These are phyloP conservation scores for Hyphantria cunea DNA, from an alignment of 1,140 invertebrate species.

Conservation along the genomic window DNA sequence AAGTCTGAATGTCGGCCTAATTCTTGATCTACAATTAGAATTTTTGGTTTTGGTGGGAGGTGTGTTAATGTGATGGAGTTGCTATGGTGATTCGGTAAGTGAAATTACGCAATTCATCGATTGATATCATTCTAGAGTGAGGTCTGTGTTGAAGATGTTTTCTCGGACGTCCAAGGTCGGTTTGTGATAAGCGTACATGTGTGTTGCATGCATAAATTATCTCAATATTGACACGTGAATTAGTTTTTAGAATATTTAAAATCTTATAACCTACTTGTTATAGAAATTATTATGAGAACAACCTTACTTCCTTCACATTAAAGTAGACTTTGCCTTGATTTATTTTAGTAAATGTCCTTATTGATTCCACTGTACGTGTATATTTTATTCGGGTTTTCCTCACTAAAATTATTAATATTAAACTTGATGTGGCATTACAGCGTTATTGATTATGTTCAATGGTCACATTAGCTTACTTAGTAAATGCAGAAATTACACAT, in stretches of 20 bases:
- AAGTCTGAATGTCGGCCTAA: constrained; percentile 60
- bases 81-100: constrained; percentile 54
- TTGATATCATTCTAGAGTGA: constrained; percentile 30
- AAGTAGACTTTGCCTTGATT: too few relatives aligned
- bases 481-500: too few relatives aligned
- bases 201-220: constrained; percentile 28
- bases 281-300: too few relatives aligned
- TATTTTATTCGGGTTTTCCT: too few relatives aligned
- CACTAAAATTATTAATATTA: too few relatives aligned
- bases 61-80: constrained; percentile 45
- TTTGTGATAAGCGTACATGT: constrained; percentile 30
- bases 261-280: not conserved
- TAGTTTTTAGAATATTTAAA: constrained; percentile 6
- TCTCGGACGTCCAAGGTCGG: constrained; percentile 50
- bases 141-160: constrained; percentile 35
- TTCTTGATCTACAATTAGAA: constrained; percentile 52
- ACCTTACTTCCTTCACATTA: too few relatives aligned
- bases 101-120: constrained; percentile 34
- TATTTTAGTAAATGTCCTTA: not conserved
- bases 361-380: not conserved
- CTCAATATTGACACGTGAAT: not conserved
- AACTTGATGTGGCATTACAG: too few relatives aligned
- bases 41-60: constrained; percentile 50
- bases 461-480: too few relatives aligned
- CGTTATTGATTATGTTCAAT: too few relatives aligned